Evolutionary conservation across 2,797 vertebrate genomes (phyloP).

Genomic region (Mionectes olivaceus): DNA sequence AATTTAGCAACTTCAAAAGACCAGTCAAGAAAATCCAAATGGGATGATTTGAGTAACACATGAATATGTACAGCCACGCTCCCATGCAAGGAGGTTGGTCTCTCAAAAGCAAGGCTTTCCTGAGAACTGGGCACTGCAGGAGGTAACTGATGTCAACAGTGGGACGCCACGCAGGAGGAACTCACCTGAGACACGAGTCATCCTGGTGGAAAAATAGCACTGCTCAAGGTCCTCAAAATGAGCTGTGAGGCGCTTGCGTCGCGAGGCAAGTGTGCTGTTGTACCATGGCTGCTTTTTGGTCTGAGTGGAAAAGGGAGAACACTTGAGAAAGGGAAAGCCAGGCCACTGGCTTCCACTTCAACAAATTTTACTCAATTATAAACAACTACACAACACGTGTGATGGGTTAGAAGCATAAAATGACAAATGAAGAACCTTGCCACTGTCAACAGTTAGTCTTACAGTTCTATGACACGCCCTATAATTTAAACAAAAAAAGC

Average conservation of each 20-base stretch:
- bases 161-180: neutral
- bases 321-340: constrained; percentile 7
- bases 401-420: neutral
- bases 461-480: neutral
- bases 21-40: neutral
- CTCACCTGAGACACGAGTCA: constrained; percentile 95
- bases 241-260: constrained; percentile 94
- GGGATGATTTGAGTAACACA: neutral
- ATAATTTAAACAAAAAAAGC: neutral
- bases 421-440: neutral
- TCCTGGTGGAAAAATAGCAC: constrained; percentile 98
- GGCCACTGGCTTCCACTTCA: neutral
- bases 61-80: fast-evolving
- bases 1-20: neutral
- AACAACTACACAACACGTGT: neutral
- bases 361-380: neutral
- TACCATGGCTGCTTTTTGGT: constrained; percentile 97
- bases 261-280: constrained; percentile 94
- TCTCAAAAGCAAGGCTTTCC: neutral
- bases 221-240: constrained; percentile 99
- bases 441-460: neutral
- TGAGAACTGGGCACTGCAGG: neutral
- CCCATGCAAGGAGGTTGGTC: neutral
- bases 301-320: constrained; percentile 69
- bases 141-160: neutral